Evolutionary conservation across 2,888 invertebrate species (phyloP), one percentile per base, ranked within the genome.

Genomic region (Apoda limacodes): DNA sequence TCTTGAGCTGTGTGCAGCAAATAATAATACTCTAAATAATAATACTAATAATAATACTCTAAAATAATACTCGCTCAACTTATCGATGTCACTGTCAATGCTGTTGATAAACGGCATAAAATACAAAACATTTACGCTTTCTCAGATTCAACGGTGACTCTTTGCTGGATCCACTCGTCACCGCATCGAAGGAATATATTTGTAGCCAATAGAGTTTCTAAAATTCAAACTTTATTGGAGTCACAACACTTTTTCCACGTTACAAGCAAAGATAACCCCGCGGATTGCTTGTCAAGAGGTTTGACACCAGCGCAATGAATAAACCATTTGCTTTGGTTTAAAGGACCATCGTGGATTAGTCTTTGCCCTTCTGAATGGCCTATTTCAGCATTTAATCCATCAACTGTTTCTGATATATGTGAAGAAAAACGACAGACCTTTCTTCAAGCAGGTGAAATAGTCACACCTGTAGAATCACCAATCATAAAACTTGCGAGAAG

Each of bases 251-350:
- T 38, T 3, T 28, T 17, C 25, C 38, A 38, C 12, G 27, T 34
- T 2, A 14, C 28, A 17, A 26, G 34, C 27, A 20, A 7, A 13
- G 28, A 20, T 13, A 28, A 19, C 21, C 28, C 28, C 11, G 19
- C 19, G 3, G 20, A 34, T 13, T 38, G 37, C 19, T n/a, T 42
- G 6, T 39, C 39, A 3, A 32, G 42, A 11, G 37, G 36, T 5
- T 14, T 39, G 1, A 33, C 30, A 6, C 39, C 42, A 1, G 21
- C 30, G 2, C 23, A 32, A 15, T 5, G 19, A 2, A 2, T 32
- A 2, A 5, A 6, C 5, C 27, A 32, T 14, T 5, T 7, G 7
- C 7, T 24, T 7, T 32, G 32, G 32, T 28, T 12, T 7, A 10
- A 15, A 12, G 32, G 32, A 3, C 32, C 32, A 5, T 3, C 27